Conservation (phyloP, 2,113 vertebrate genomes). For the Rhinopomastus cyanomelas region DNA sequence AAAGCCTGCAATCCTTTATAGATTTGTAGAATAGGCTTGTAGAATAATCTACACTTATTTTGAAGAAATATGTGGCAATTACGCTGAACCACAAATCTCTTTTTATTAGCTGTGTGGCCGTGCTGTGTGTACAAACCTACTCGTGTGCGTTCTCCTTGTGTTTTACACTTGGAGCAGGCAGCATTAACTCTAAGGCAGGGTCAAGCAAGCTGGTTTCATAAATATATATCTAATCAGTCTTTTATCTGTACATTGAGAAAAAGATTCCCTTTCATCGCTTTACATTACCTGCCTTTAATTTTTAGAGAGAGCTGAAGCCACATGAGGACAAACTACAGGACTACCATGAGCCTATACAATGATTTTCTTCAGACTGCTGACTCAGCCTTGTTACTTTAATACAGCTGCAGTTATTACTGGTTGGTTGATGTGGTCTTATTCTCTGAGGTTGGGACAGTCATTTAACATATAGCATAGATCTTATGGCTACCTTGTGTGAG, state of each 20-base stretch:
- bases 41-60: background rate
- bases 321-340: background rate
- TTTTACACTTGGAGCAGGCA: background rate
- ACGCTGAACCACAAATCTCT: background rate
- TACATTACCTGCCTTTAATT: background rate
- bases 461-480: background rate
- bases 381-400: background rate
- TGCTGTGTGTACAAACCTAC: background rate
- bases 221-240: accelerated
- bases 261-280: background rate
- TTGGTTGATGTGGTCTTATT: background rate
- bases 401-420: background rate
- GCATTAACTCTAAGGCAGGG: background rate
- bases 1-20: background rate
- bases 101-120: background rate
- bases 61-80: background rate
- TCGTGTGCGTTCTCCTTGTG: background rate
- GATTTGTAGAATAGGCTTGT: background rate
- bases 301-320: background rate
- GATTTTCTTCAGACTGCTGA: background rate
- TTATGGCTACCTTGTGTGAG: background rate
- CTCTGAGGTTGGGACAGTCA: background rate
- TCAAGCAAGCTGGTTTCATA: background rate
- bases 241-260: background rate
- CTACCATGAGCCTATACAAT: background rate